Evolutionary conservation across 2,113 vertebrate species (phyloP).

Genomic region (Leptosomus discolor): DNA sequence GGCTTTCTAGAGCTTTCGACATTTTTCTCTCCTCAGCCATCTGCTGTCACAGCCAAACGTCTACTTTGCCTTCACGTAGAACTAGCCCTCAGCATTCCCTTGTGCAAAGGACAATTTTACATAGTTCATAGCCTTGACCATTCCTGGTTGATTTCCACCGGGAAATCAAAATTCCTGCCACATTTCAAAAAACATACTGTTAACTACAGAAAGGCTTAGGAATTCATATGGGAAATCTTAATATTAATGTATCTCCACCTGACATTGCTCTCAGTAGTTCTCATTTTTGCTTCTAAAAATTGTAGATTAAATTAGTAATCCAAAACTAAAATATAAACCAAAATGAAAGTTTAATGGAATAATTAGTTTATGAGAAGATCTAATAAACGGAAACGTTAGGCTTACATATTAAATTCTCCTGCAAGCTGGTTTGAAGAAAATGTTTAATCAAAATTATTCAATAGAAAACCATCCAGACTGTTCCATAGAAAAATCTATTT

Average conservation of each 20-base stretch:
- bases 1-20: background rate
- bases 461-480: background rate
- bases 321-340: background rate
- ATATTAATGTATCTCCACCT: background rate
- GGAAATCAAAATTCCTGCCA: conserved; percentile 49
- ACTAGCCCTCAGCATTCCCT: background rate
- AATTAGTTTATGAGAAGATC: background rate
- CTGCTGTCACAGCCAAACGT: background rate
- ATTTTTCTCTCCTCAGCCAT: background rate
- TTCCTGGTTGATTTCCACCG: conserved; percentile 44
- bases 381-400: background rate
- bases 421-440: background rate
- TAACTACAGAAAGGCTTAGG: background rate
- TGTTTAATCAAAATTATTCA: background rate
- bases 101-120: background rate
- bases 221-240: conserved; percentile 1
- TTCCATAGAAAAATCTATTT: background rate
- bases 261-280: background rate
- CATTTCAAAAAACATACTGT: background rate
- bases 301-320: background rate
- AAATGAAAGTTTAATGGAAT: background rate
- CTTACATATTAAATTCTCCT: background rate
- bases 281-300: background rate
- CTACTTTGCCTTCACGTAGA: background rate
- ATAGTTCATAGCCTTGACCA: background rate